Evolutionary conservation across 2,797 vertebrate genomes (phyloP).

Genomic region (Channa striata): DNA sequence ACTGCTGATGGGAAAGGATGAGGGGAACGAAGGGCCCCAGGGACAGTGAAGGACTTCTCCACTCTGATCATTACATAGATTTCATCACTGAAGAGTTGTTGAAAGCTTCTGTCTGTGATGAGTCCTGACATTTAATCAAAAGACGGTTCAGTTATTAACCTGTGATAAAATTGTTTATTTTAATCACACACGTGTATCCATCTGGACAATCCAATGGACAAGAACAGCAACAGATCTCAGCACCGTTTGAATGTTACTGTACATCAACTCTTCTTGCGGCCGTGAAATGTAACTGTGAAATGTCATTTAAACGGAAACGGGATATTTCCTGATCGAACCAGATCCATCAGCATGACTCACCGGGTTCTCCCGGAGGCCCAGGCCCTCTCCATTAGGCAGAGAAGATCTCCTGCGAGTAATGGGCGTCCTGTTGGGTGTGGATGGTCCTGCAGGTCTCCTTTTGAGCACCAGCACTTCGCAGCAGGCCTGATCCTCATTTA

Average conservation of each 20-base stretch:
- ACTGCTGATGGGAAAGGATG: conserved; percentile 41
- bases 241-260: not conserved
- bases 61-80: conserved; percentile 17
- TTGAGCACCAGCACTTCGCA: conserved; percentile 94
- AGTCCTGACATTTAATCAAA: not conserved
- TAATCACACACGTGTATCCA: not conserved
- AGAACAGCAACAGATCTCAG: not conserved
- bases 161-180: too few relatives aligned
- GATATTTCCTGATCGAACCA: not conserved
- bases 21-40: conserved; percentile 18
- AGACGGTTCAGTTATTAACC: too few relatives aligned
- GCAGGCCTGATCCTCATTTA: conserved; percentile 98
- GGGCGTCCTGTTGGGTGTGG: conserved; percentile 87
- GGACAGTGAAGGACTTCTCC: conserved; percentile 33
- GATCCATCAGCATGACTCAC: conserved; percentile 80
- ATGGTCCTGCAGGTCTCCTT: conserved; percentile 82
- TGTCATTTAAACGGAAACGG: not conserved
- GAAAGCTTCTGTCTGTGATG: not conserved
- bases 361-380: conserved; percentile 86
- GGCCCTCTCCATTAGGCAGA: conserved; percentile 92
- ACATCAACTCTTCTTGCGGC: not conserved
- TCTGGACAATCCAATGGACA: not conserved
- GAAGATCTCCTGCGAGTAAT: conserved; percentile 90
- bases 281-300: not conserved
- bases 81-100: conserved; percentile 6